Conservation (phyloP, 2,797 vertebrate genomes). For the Mus caroli region DNA sequence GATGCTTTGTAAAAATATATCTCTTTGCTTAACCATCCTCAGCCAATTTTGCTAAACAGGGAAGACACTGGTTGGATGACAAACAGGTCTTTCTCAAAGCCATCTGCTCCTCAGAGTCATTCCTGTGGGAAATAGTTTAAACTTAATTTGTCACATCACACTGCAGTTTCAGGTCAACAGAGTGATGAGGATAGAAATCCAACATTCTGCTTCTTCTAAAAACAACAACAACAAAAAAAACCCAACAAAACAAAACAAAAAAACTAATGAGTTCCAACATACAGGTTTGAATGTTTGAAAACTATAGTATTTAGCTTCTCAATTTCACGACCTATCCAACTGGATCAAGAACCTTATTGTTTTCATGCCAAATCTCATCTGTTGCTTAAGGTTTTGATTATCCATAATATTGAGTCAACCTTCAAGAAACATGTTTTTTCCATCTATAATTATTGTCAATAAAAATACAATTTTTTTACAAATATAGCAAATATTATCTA, state of each 20-base stretch:
- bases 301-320: neutral
- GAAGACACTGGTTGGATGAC: constrained; percentile 57
- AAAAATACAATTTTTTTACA: neutral
- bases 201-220: constrained; percentile 48
- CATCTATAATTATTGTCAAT: constrained; percentile 11
- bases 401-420: neutral
- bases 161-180: constrained; percentile 72
- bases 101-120: constrained; percentile 74
- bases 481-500: neutral
- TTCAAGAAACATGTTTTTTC: neutral
- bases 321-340: neutral
- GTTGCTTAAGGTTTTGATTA: neutral
- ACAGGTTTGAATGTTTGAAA: constrained; percentile 24
- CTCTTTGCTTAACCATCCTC: constrained; percentile 46
- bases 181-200: constrained; percentile 37
- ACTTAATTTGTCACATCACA: constrained; percentile 75
- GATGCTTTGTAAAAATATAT: constrained; percentile 67
- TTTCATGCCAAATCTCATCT: neutral
- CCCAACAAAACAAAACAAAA: too few relatives aligned
- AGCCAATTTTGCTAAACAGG: constrained; percentile 68
- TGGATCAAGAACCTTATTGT: neutral
- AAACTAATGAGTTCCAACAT: neutral
- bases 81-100: constrained; percentile 70
- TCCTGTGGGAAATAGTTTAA: constrained; percentile 72
- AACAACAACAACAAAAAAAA: neutral